These are phyloP conservation scores for Rhabditoides inermis DNA, from an alignment of 2,888 invertebrate genomes.

Conservation along the genomic window DNA sequence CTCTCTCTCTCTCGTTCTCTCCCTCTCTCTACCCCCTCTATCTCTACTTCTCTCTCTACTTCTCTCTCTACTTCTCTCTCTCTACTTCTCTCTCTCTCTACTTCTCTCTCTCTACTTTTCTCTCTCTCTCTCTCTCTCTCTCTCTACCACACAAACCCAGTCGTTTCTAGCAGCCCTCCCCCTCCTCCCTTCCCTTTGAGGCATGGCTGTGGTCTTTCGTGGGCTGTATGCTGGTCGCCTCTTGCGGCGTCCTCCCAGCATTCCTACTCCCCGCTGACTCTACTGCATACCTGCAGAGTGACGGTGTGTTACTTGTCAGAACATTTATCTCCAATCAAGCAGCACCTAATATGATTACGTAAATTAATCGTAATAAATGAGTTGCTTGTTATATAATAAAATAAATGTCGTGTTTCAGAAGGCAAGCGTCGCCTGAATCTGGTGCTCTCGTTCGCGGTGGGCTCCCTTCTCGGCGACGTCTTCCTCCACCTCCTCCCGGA, in stretches of 20 bases:
- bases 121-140: too few relatives aligned
- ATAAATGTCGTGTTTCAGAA: too few relatives aligned
- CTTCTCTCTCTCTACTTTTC: too few relatives aligned
- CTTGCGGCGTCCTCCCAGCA: slow-evolving; percentile 36
- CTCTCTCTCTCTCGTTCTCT: too few relatives aligned
- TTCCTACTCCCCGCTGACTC: slow-evolving; percentile 29
- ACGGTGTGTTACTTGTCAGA: slow-evolving; percentile 12
- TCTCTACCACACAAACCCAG: too few relatives aligned
- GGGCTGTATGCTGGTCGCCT: slow-evolving; percentile 29
- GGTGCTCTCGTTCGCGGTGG: slow-evolving; percentile 39
- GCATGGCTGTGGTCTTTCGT: slow-evolving; percentile 30
- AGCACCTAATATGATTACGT: not conserved
- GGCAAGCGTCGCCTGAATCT: slow-evolving; percentile 29
- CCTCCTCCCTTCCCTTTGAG: slow-evolving; percentile 3
- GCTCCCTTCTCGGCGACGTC: slow-evolving; percentile 41
- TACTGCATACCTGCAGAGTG: slow-evolving; percentile 20
- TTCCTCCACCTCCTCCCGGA: slow-evolving; percentile 45
- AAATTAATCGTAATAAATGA: too few relatives aligned
- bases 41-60: too few relatives aligned
- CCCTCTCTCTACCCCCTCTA: too few relatives aligned
- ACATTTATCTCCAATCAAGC: not conserved
- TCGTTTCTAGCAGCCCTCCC: not conserved
- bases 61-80: too few relatives aligned
- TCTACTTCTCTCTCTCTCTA: too few relatives aligned
- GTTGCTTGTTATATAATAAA: too few relatives aligned